phyloP scores from a whole-genome alignment of 1,140 invertebrate genomes.

The Neelides sp. region DNA sequence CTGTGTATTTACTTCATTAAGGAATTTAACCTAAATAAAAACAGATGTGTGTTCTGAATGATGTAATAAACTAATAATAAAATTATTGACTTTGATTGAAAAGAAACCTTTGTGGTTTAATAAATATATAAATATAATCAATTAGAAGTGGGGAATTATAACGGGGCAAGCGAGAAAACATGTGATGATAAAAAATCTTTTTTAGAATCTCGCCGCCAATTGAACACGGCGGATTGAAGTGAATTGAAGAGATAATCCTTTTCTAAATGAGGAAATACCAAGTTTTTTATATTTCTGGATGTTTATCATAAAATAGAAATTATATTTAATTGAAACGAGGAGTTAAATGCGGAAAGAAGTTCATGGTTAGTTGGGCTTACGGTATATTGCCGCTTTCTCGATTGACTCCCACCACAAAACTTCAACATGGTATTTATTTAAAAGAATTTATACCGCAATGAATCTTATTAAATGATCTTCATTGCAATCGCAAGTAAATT shows the following conservation, averaged over 20 bases:
- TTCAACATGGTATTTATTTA: conserved; percentile 14
- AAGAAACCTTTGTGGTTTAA: too few species aligned
- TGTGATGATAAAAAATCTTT: too few species aligned
- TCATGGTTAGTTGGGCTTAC: conserved; percentile 4
- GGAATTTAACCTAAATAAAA: too few species aligned
- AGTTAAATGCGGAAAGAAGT: too few species aligned
- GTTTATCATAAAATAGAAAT: neutral
- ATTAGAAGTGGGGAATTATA: too few species aligned
- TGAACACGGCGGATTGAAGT: neutral
- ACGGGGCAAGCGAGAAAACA: too few species aligned
- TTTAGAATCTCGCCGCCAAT: neutral
- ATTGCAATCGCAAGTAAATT: neutral
- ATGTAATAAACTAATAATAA: too few species aligned
- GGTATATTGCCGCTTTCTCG: conserved; percentile 15
- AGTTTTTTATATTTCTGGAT: neutral
- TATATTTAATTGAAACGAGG: neutral
- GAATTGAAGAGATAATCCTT: neutral
- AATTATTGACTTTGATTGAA: too few species aligned
- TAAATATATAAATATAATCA: too few species aligned
- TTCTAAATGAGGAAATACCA: neutral
- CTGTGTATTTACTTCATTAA: too few species aligned
- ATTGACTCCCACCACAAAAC: conserved; percentile 12
- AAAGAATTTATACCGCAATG: neutral
- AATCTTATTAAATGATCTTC: neutral
- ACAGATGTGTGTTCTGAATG: too few species aligned